Evolutionary conservation across 2,888 invertebrate species (phyloP), one percentile per base, ranked within the genome.

Genomic region (Mythimna impura): DNA sequence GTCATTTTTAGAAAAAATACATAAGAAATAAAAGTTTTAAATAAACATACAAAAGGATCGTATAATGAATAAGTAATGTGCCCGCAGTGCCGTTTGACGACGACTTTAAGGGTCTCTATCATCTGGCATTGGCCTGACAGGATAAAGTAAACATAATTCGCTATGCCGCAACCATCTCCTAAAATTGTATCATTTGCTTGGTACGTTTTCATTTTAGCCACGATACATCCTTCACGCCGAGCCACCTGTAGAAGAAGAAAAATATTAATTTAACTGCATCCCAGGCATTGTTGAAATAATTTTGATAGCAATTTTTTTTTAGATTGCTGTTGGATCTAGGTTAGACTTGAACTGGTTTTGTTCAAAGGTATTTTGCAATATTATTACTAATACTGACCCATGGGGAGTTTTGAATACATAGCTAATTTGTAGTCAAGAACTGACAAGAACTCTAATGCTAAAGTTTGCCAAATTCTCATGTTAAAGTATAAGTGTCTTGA

Each of bases 171-270:
- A 25, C 96, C 96, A 77, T 97, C 97, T 0, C 97, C 97, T 20
- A 97, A 89, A 6, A 97, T 87, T 14, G 96, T 97, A 84, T 97
- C 97, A 81, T 97, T 96, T 0, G 93, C 81, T 30, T 92, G 91
- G 86, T 94, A 97, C 2, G 95, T 91, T 87, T 96, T 97, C 88
- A 97, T 96, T 91, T 97, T 97, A 7, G 97, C 97, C 40, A 97
- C 93, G 82, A 97, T 97, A 85, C 97, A 97, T 86, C 97, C 97
- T 90, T 97, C 97, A 62, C 97, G 95, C 67, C 96, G 96, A 0
- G 97, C 95, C 2, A 96, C 95, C 96, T 96, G 84, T 34, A 63
- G 71, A 81, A 64, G 5, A 65, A 68, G 17, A 52, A 25, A 65
- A 50, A 20, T 14, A 10, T 34, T 5, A n/a, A n/a, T 58, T 34